Evolutionary conservation across 2,797 vertebrate species (phyloP).

Genomic region (Falco naumanni): DNA sequence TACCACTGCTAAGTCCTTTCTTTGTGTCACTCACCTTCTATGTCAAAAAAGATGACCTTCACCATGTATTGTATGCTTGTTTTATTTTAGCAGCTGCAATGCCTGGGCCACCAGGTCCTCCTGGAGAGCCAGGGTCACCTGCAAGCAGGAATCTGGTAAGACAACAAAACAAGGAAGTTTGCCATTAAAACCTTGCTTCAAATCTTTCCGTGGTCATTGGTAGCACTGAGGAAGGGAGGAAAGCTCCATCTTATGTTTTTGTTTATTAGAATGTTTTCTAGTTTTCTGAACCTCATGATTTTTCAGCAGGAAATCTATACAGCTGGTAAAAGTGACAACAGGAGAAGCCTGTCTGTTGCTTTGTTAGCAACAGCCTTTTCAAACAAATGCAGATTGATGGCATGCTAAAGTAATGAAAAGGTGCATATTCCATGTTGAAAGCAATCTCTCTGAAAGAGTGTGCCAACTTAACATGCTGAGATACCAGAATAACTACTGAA

Average conservation of each 20-base stretch:
- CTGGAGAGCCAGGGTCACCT: conserved; percentile 81
- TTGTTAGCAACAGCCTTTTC: background rate
- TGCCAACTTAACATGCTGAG: background rate
- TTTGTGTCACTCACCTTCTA: background rate
- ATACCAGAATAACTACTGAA: background rate
- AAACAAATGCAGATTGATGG: background rate
- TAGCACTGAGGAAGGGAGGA: background rate
- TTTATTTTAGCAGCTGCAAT: conserved; percentile 78
- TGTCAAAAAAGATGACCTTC: background rate
- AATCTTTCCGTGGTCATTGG: background rate
- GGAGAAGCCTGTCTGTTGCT: background rate
- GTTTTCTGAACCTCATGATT: background rate
- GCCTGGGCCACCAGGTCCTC: conserved; percentile 89
- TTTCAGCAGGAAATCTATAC: background rate
- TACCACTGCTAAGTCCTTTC: background rate
- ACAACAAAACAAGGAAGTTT: background rate
- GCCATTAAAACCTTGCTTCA: background rate
- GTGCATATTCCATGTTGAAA: background rate
- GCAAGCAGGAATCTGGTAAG: conserved; percentile 85
- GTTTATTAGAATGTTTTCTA: background rate
- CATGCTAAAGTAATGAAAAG: background rate
- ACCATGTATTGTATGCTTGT: background rate
- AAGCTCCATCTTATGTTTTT: background rate
- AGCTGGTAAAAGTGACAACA: background rate
- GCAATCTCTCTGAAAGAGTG: background rate